Percentiles rank a stretch among this genome's conserved stretches.
Conservation (phyloP, 53 echinoderm and acorn worm species). For the Mesocentrotus franciscanus region DNA sequence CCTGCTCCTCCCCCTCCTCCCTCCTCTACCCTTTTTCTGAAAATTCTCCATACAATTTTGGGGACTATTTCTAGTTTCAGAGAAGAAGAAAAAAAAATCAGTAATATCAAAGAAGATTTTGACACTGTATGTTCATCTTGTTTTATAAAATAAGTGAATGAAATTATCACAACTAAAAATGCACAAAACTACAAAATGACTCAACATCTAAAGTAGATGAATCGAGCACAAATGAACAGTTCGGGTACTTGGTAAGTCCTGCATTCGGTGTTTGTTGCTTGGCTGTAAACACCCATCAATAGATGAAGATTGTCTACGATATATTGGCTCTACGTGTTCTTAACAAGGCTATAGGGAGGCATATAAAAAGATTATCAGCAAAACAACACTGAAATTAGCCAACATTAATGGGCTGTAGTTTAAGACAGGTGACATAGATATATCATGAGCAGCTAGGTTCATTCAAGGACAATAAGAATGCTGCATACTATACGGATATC, state of each 20-base stretch:
- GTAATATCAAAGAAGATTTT: too few relatives aligned
- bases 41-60: neutral
- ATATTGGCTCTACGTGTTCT: neutral
- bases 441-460: constrained; percentile 1
- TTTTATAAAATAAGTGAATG: neutral
- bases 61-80: neutral
- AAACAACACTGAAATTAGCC: neutral
- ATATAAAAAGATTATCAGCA: neutral
- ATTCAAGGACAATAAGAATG: neutral
- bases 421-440: neutral
- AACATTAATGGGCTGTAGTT: neutral
- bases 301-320: neutral
- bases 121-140: neutral
- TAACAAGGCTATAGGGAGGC: neutral
- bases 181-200: neutral
- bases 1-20: neutral
- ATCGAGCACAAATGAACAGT: neutral
- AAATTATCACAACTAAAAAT: neutral
- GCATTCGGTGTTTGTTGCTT: neutral
- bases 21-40: neutral
- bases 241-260: neutral
- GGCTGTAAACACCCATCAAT: neutral
- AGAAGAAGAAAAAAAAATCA: neutral
- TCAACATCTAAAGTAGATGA: neutral
- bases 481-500: neutral